Evolutionary conservation across 1,140 invertebrate species (phyloP), one percentile per base, ranked within the genome.

Genomic region (Triops longicaudatus): DNA sequence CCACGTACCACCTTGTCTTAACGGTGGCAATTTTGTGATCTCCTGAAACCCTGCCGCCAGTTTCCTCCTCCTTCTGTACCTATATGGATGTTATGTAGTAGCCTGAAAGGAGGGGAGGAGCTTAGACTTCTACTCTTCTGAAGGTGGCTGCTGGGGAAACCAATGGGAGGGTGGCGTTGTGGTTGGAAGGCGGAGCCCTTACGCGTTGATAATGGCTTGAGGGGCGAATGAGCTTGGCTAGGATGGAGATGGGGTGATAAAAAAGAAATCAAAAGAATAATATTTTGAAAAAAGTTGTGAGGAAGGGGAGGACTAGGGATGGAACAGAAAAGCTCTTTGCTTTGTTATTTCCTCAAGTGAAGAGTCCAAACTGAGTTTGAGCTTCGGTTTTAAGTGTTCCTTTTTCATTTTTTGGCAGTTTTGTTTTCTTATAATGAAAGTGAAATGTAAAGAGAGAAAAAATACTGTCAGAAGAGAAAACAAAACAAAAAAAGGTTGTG

Each of bases 321-420:
- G 31, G 31, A 37, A 3, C 50, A 63, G 50, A 63, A 63, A 63
- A 63, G 50, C 50, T 63, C 50, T 63, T 63, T 63, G 50, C 50
- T 63, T 63, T 63, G 50, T 63, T 63, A 63, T 63, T 63, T 63
- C 50, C 50, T 22, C 50, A 63, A 63, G 50, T 63, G 50, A n/a
- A 63, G 50, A 63, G 50, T 63, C 50, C 50, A 63, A 63, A 63
- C 50, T 9, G 14, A 63, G 50, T 22, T 63, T 63, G 50, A 63
- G 50, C 50, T 63, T 22, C 5, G 50, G 50, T 7, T 63, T 37
- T 12, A 63, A 63, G 50, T 63, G 50, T 63, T 63, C 50, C 50
- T 14, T 63, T 63, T 63, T 63, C 22, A 63, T 22, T 22, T 17
- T 63, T n/a, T 5, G 14, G 14, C 6, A n/a, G 14, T 22, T 63